Base-by-base conservation (phyloP, 2,113 vertebrate species). In the Mormoops blainvillei region DNA sequence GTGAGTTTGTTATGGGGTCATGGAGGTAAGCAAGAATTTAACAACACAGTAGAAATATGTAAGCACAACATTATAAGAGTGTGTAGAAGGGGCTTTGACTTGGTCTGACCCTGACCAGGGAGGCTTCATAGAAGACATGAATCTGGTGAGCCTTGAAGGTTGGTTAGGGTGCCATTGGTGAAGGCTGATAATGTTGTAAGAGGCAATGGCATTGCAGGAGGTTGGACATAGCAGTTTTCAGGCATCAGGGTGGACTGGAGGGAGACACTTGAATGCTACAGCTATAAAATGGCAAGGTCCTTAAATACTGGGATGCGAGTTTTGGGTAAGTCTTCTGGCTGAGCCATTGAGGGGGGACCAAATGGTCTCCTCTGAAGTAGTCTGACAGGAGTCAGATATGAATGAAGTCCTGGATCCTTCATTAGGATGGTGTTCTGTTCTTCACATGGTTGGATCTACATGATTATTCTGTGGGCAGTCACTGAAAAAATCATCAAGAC, bases 191-290 rank as follows among this genome's bases (percentile, higher is more conserved):
- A 12, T 5, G 5, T 18, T 0, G 0, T 6, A 3, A 45, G 78
- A 31, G 48, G 1, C 11, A 22, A 50, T 7, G 50, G 22, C 3
- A n/a, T 36, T 90, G 15, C 26, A 54, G 48, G 15, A 81, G 28
- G 3, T 4, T 22, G 14, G 16, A 1, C 3, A 14, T 4, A n/a
- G n/a, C 0, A 2, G 26, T 24, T 13, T 22, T 41, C 1, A 2
- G 52, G 0, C 1, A 1, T 31, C 7, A 13, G 61, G 4, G 16
- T n/a, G 14, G 11, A 2, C 31, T 19, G 1, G 26, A 58, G 26
- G 52, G 4, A n/a, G 41, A 41, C 16, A 2, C 28, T 5, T 41
- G 14, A 20, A 19, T 4, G 4, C 12, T 43, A 10, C 0, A 0
- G 13, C 12, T 19, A 4, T 15, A 5, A 48, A 18, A 1, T 10